A percentile compares a stretch with the other conserved stretches of the same genome.
These are phyloP conservation scores for Dromas ardeola DNA, from an alignment of 2,113 vertebrate species.

Conservation along the genomic window DNA sequence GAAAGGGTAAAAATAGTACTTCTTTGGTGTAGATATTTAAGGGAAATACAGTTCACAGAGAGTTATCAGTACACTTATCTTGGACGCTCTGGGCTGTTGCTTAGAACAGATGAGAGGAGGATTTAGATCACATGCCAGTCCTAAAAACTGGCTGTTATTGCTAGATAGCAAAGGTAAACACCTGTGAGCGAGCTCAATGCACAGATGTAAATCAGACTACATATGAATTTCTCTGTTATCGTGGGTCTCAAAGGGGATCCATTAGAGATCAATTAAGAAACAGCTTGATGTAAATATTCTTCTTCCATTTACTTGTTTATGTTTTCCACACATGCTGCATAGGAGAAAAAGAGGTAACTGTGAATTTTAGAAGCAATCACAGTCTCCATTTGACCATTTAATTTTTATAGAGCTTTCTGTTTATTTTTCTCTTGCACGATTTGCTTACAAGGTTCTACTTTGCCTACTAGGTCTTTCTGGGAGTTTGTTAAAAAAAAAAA, in stretches of 20 bases:
- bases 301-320: neutral
- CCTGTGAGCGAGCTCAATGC: neutral
- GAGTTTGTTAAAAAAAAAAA: neutral
- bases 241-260: slow-evolving; percentile 13
- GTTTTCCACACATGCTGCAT: neutral
- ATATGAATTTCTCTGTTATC: neutral
- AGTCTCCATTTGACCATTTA: neutral
- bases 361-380: neutral
- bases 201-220: slow-evolving; percentile 6
- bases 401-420: neutral
- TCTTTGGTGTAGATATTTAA: neutral
- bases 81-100: neutral
- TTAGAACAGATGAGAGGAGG: neutral
- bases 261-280: slow-evolving; percentile 34
- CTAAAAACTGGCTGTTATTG: neutral
- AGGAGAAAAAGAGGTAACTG: neutral
- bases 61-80: neutral
- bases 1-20: neutral
- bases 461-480: neutral
- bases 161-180: slow-evolving; percentile 9
- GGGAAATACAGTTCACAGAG: neutral
- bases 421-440: neutral
- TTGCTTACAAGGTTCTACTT: neutral
- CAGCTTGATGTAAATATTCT: slow-evolving; percentile 2
- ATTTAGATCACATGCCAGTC: neutral